Percentiles rank a stretch among this genome's conserved stretches.
phyloP scores from a whole-genome alignment of 2,888 invertebrate genomes.

The Eupithecia abbreviata region DNA sequence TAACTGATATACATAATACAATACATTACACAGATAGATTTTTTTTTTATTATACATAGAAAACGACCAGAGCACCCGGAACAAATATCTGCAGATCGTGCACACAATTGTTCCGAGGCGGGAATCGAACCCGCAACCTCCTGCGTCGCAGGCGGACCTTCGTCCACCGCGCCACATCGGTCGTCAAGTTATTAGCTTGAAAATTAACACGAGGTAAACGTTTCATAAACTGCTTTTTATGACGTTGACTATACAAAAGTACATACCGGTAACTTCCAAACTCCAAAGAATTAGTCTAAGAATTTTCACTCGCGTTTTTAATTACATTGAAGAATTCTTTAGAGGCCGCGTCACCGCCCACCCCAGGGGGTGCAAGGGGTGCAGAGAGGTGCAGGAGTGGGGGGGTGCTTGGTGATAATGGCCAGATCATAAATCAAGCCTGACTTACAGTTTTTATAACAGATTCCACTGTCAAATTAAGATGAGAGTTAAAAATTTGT shows the following conservation, averaged over 20 bases:
- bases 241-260: not conserved
- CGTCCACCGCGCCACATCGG: too few species aligned
- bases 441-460: slow-evolving; percentile 50
- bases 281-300: slow-evolving; percentile 25
- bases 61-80: too few species aligned
- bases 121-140: too few species aligned
- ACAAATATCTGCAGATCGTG: too few species aligned
- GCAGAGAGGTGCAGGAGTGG: not conserved
- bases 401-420: slow-evolving; percentile 16
- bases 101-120: too few species aligned
- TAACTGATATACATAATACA: too few species aligned
- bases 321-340: slow-evolving; percentile 56
- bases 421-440: slow-evolving; percentile 51
- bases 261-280: slow-evolving; percentile 9
- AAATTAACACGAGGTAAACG: not conserved
- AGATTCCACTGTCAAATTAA: slow-evolving; percentile 45
- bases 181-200: too few species aligned
- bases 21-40: too few species aligned
- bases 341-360: slow-evolving; percentile 44
- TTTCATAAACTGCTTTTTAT: not conserved
- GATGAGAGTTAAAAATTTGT: slow-evolving; percentile 38
- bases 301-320: slow-evolving; percentile 50
- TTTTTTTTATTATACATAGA: too few species aligned
- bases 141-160: too few species aligned
- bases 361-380: slow-evolving; percentile 21